A percentile compares a stretch with the other conserved stretches of the same genome.
Conservation (phyloP, 1,140 invertebrate species). For the Radopholus similis region DNA sequence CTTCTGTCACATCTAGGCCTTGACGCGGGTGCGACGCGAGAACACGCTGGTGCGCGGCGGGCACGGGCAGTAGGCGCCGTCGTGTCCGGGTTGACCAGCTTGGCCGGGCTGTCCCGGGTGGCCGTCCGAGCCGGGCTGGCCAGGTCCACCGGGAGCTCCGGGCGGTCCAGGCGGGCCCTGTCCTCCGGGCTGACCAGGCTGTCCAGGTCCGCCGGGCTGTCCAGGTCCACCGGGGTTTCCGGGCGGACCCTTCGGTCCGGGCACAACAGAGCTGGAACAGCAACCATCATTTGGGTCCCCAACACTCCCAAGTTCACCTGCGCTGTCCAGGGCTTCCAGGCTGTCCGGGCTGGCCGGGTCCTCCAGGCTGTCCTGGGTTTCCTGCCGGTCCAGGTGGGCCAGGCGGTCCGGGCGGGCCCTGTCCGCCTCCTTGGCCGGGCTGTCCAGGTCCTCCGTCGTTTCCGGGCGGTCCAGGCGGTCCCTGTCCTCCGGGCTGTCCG, state of each 20-base stretch:
- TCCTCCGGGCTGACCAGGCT: no score
- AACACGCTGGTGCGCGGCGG: slow-evolving; percentile 2
- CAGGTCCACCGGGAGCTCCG: slow-evolving; percentile 16
- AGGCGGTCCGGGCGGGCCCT: slow-evolving; percentile 24
- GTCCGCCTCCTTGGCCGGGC: slow-evolving; percentile 26
- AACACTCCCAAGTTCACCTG: slow-evolving; percentile 33
- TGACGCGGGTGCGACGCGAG: not conserved
- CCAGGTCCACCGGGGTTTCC: no score
- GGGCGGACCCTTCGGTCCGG: slow-evolving; percentile 39
- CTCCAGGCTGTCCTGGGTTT: slow-evolving; percentile 21
- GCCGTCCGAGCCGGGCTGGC: slow-evolving; percentile 12
- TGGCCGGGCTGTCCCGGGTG: slow-evolving; percentile 32
- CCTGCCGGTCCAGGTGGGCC: slow-evolving; percentile 21
- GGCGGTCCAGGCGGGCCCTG: no score
- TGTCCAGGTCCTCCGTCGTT: no score
- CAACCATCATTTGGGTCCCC: slow-evolving; percentile 12
- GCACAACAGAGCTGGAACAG: not conserved
- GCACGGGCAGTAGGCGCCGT: slow-evolving; percentile 23
- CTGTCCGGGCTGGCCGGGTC: slow-evolving; percentile 24
- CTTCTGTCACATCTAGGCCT: no score
- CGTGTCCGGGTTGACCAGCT: slow-evolving; percentile 29
- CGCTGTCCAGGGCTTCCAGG: slow-evolving; percentile 24
- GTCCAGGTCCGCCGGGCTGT: no score
- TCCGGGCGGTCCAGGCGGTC: no score
- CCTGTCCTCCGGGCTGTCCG: no score